Conservation (phyloP, 2,797 vertebrate species). For the Sciurus carolinensis region DNA sequence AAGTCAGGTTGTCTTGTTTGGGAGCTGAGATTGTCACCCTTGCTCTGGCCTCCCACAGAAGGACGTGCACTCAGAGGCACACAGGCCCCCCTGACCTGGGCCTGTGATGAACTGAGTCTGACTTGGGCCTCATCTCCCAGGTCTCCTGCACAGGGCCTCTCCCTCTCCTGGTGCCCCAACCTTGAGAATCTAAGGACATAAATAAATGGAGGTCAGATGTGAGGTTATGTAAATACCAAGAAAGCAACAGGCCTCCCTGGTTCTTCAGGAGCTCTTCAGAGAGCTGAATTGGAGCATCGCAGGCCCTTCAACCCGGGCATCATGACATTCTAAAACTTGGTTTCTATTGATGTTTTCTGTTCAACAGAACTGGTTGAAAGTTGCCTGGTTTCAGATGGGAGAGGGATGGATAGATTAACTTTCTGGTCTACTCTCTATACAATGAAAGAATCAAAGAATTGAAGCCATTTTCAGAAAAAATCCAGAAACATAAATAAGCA, state of each 20-base stretch:
- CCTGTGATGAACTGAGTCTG: neutral
- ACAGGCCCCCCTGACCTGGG: neutral
- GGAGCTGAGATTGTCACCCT: neutral
- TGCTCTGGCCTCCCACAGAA: too few relatives aligned
- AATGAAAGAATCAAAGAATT: slow-evolving; percentile 81
- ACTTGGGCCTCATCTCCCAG: neutral
- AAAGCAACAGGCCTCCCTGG: neutral
- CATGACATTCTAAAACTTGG: neutral
- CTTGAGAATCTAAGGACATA: neutral
- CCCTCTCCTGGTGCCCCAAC: too few relatives aligned
- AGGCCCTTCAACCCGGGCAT: neutral
- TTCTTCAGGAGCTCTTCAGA: neutral
- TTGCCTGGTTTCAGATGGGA: slow-evolving; percentile 63
- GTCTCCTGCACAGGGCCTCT: fast-evolving
- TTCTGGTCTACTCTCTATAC: slow-evolving; percentile 74
- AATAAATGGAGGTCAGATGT: neutral
- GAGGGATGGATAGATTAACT: slow-evolving; percentile 79
- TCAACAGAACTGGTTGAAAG: neutral
- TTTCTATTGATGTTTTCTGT: slow-evolving; percentile 40
- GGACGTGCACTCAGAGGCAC: neutral
- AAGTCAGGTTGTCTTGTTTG: neutral
- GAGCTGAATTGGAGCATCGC: neutral
- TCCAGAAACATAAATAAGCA: slow-evolving; percentile 82
- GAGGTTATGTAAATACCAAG: neutral
- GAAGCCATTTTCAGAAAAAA: slow-evolving; percentile 82